A percentile compares a stretch with the other conserved stretches of the same genome.
Conservation (phyloP, 2,797 vertebrate species). For the Okamejei kenojei region DNA sequence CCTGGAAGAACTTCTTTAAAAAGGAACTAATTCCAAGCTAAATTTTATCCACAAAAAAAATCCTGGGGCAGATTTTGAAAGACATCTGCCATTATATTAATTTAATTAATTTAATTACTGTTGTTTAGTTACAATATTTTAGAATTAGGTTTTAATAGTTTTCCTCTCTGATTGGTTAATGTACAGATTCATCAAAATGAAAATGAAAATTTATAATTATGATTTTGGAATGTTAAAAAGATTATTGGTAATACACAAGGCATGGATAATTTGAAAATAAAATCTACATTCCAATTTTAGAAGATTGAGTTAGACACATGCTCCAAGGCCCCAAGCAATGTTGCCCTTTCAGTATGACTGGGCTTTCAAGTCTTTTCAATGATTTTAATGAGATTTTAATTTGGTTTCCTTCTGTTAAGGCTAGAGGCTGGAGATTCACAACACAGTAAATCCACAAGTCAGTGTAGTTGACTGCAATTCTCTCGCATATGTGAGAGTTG, state of each 20-base stretch:
- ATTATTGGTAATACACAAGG: not conserved
- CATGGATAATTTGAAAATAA: not conserved
- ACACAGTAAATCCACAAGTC: not conserved
- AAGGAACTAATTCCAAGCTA: not conserved
- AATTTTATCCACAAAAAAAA: not conserved
- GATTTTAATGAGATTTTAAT: conserved; percentile 5
- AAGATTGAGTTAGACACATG: not conserved
- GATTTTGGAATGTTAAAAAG: not conserved
- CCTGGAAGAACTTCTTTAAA: not conserved
- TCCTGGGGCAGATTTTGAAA: not conserved
- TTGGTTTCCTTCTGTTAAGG: not conserved
- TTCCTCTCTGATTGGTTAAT: not conserved
- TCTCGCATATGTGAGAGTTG: not conserved
- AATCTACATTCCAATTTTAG: conserved; percentile 3
- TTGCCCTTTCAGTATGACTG: not conserved
- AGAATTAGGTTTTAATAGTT: not conserved
- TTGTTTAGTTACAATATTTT: not conserved
- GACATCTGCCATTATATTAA: conserved; percentile 6
- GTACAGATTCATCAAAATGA: not conserved
- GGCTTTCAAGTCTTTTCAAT: conserved; percentile 2
- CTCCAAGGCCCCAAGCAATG: not conserved
- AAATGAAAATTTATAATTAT: not conserved
- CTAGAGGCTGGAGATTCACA: not conserved
- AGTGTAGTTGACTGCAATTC: not conserved
- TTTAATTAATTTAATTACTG: not conserved